Conservation (phyloP, 2,797 vertebrate genomes). For the Pseudochaenichthys georgianus region DNA sequence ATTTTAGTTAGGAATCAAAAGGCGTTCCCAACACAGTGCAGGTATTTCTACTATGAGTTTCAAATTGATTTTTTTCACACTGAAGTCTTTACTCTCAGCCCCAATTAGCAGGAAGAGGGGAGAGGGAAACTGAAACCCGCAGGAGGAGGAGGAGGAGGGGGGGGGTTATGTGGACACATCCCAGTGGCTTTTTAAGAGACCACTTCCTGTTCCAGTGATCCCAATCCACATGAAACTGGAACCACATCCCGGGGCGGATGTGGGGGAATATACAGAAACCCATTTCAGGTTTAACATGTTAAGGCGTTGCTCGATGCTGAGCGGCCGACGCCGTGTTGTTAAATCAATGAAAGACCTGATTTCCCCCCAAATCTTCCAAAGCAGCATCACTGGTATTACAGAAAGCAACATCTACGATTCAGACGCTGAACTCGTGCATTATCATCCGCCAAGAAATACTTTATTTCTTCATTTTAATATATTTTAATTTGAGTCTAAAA, state of each 20-base stretch:
- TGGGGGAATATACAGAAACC: neutral
- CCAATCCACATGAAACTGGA: conserved; percentile 42
- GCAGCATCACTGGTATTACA: too few species aligned
- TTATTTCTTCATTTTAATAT: too few species aligned
- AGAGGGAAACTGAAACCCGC: conserved; percentile 20
- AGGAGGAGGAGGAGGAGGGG: neutral
- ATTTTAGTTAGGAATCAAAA: conserved; percentile 2
- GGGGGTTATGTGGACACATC: conserved; percentile 27
- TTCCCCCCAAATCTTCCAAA: too few species aligned
- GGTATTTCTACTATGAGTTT: neutral
- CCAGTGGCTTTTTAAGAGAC: conserved; percentile 44
- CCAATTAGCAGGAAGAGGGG: conserved; percentile 3
- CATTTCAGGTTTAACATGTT: conserved; percentile 13
- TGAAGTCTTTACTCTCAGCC: conserved; percentile 1
- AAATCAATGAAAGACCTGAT: too few species aligned
- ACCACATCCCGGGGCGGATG: conserved; percentile 13
- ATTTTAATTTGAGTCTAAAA: too few species aligned
- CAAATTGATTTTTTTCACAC: neutral
- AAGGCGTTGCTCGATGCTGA: conserved; percentile 6
- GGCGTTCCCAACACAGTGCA: neutral
- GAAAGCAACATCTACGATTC: too few species aligned
- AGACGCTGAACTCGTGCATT: too few species aligned
- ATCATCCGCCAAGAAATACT: too few species aligned
- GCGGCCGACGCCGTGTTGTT: too few species aligned
- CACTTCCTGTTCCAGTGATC: conserved; percentile 58